Percentiles rank a stretch among this genome's conserved stretches.
These are phyloP conservation scores for Vireo altiloquus DNA, from an alignment of 2,113 vertebrate genomes.

Conservation along the genomic window DNA sequence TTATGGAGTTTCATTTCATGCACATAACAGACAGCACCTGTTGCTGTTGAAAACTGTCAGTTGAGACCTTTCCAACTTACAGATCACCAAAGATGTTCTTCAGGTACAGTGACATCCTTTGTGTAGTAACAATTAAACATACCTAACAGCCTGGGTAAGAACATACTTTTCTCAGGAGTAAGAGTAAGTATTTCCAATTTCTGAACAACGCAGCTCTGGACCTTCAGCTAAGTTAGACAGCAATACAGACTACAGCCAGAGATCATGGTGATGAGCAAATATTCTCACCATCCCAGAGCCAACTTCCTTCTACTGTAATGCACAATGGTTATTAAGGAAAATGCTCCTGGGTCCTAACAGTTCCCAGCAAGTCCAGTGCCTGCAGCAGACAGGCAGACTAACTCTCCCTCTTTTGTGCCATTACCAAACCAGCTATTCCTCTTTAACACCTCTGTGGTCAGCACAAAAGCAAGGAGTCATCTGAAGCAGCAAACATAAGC, in stretches of 20 bases:
- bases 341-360: neutral
- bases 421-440: slow-evolving; percentile 45
- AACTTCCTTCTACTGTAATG: neutral
- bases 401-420: neutral
- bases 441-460: slow-evolving; percentile 5
- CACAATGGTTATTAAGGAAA: neutral
- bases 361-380: neutral
- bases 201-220: neutral
- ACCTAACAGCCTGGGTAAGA: neutral
- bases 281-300: neutral
- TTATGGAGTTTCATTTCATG: neutral
- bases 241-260: neutral
- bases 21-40: neutral
- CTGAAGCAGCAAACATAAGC: neutral
- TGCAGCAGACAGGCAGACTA: neutral
- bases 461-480: neutral
- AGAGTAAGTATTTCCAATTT: neutral
- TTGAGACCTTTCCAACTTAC: neutral
- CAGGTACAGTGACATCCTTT: neutral
- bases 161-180: neutral
- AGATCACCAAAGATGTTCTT: neutral
- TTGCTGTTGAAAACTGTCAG: neutral
- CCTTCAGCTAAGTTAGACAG: neutral
- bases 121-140: neutral
- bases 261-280: neutral